Conservation (phyloP, 2,113 vertebrate species). For the Ameiurus melas region DNA sequence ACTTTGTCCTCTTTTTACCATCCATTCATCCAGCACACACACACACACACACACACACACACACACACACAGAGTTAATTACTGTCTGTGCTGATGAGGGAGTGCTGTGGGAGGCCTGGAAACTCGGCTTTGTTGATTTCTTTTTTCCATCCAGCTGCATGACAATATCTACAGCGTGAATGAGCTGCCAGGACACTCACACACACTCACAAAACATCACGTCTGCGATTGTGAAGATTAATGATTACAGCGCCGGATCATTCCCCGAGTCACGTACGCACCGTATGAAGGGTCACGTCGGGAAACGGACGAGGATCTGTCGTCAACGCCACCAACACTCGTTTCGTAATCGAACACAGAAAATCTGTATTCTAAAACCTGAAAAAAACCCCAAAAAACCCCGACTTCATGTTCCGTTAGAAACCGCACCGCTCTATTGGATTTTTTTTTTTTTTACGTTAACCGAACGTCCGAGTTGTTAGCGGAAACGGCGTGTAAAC, state of each 20-base stretch:
- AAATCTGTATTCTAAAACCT: neutral
- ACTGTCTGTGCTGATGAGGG: conserved; percentile 37
- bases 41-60: conserved; percentile 33
- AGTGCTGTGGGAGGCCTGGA: conserved; percentile 30
- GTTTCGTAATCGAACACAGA: neutral
- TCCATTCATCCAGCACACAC: conserved; percentile 9
- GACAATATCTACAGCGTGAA: conserved; percentile 21
- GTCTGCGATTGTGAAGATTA: neutral
- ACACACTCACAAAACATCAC: conserved; percentile 13
- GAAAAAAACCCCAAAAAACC: neutral
- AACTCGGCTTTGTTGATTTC: conserved; percentile 49
- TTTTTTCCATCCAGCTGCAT: conserved; percentile 49
- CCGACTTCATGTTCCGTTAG: neutral
- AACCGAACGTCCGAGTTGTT: neutral
- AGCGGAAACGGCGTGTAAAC: neutral
- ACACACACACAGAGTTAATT: conserved; percentile 36
- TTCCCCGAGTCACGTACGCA: conserved; percentile 2
- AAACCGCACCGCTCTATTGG: neutral
- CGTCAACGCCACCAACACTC: neutral
- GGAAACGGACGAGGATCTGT: neutral
- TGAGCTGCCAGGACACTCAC: conserved; percentile 9
- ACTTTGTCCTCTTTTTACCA: conserved; percentile 40
- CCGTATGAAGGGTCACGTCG: neutral
- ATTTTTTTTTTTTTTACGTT: no score
- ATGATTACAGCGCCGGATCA: conserved; percentile 1